phyloP scores from a whole-genome alignment of 2,113 vertebrate species.

The Raja brachyura region DNA sequence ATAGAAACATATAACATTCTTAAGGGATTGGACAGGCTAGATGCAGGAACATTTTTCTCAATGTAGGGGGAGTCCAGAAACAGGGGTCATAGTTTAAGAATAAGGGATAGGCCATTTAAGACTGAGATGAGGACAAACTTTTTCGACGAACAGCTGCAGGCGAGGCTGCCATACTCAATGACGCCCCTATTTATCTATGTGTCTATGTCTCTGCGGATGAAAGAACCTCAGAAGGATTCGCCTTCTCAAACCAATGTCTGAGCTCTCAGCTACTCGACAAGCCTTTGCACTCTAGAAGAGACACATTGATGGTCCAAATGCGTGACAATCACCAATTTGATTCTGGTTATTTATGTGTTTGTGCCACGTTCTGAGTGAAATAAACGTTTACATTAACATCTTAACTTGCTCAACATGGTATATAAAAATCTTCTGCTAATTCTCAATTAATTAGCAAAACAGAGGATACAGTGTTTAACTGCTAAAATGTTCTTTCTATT shows the following conservation, averaged over 20 bases:
- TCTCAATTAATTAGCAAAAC: background rate
- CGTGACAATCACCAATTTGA: background rate
- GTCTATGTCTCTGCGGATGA: background rate
- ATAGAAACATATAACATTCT: too few relatives aligned
- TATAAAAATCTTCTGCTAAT: background rate
- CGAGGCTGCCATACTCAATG: too few relatives aligned
- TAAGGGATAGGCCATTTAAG: too few relatives aligned
- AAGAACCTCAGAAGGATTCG: background rate
- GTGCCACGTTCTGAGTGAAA: background rate
- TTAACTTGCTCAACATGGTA: background rate
- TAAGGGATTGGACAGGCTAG: too few relatives aligned
- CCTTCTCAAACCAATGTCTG: background rate
- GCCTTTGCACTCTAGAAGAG: background rate
- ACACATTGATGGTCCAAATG: background rate
- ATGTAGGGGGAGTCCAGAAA: too few relatives aligned
- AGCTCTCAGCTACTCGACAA: background rate
- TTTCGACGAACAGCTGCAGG: too few relatives aligned
- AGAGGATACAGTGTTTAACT: background rate
- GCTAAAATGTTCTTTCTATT: background rate
- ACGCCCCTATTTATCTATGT: too few relatives aligned
- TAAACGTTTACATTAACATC: background rate
- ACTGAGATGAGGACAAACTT: too few relatives aligned
- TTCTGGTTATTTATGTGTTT: background rate
- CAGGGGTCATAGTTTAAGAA: too few relatives aligned
- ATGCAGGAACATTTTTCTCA: too few relatives aligned